Conservation (phyloP, 2,113 vertebrate species). For the Isurus oxyrinchus region DNA sequence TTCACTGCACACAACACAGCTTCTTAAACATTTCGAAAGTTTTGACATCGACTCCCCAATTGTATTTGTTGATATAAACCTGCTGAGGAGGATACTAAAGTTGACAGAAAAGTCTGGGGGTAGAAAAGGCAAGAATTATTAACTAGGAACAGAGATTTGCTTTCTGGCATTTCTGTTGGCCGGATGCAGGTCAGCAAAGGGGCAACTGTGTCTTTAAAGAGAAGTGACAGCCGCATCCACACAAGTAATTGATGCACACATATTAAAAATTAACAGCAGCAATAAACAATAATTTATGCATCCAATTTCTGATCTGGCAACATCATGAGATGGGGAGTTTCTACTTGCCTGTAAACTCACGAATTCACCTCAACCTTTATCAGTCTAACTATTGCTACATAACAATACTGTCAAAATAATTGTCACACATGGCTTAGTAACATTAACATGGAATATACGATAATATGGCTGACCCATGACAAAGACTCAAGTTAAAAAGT, state of each 20-base stretch:
- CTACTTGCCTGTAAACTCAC: neutral
- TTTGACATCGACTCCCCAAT: neutral
- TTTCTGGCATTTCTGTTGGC: neutral
- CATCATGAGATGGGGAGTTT: neutral
- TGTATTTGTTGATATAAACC: neutral
- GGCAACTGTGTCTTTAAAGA: neutral
- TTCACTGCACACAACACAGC: neutral
- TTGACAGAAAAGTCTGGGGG: neutral
- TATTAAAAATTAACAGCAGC: neutral
- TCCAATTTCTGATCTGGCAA: neutral
- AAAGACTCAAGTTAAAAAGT: neutral
- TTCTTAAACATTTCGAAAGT: neutral
- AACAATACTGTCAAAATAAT: neutral
- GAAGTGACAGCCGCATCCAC: neutral
- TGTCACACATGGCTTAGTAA: neutral
- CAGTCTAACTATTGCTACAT: neutral
- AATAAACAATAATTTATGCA: neutral
- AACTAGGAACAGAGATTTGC: neutral
- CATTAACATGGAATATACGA: neutral
- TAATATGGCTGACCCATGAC: neutral
- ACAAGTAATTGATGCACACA: neutral
- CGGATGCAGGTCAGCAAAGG: neutral
- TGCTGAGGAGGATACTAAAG: neutral
- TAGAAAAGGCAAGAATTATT: neutral
- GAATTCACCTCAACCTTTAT: neutral